Conservation (phyloP, 1,140 invertebrate species). For the Drosophila ohnishii region DNA sequence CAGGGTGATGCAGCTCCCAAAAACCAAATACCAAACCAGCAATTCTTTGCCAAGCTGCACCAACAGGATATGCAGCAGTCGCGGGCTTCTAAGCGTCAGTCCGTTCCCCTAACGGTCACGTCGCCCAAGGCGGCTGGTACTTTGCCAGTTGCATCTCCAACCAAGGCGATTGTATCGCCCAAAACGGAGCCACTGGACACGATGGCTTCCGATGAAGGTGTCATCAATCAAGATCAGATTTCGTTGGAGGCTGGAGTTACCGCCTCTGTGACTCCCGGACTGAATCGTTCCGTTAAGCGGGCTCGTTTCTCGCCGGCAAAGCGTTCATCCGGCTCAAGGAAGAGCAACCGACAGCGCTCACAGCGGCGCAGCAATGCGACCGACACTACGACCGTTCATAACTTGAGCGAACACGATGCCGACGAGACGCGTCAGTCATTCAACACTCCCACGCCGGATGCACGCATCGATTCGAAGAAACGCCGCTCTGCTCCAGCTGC, state of each 20-base stretch:
- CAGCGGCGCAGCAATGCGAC: conserved; percentile 47
- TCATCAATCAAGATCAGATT: background rate
- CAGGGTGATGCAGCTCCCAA: conserved; percentile 84
- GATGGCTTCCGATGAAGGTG: conserved; percentile 2
- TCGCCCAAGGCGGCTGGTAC: conserved; percentile 32
- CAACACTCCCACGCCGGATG: conserved; percentile 51
- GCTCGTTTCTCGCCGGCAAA: conserved; percentile 57
- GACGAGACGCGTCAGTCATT: conserved; percentile 61
- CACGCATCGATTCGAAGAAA: conserved; percentile 51
- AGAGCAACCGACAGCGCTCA: conserved; percentile 76
- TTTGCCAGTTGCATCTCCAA: conserved; percentile 34
- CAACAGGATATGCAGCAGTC: conserved; percentile 77
- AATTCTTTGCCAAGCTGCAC: conserved; percentile 81
- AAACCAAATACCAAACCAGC: conserved; percentile 83
- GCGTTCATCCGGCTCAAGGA: conserved; percentile 62
- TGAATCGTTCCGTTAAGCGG: conserved; percentile 43
- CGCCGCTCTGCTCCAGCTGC: conserved; percentile 47
- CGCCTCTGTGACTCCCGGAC: background rate
- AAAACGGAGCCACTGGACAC: conserved; percentile 15
- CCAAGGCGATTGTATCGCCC: conserved; percentile 21
- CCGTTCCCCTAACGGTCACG: conserved; percentile 6
- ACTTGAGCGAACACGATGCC: conserved; percentile 26
- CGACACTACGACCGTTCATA: background rate
- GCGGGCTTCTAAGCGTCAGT: conserved; percentile 54
- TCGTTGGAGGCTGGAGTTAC: background rate